phyloP scores from a whole-genome alignment of 2,888 invertebrate species.

The Coremacera marginata region DNA sequence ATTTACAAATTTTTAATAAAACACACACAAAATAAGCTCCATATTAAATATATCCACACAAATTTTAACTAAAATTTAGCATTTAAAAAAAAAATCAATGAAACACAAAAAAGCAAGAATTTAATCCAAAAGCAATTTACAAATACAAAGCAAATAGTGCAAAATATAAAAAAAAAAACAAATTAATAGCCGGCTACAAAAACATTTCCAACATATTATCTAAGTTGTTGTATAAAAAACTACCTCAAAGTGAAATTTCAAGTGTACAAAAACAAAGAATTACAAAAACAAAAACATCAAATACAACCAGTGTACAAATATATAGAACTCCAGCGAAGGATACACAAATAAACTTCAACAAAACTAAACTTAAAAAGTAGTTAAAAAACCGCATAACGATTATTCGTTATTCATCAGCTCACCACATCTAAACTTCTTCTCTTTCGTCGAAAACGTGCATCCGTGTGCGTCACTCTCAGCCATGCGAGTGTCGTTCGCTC shows the following conservation, averaged over 20 bases:
- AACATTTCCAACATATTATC: conserved; percentile 5
- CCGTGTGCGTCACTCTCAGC: conserved; percentile 51
- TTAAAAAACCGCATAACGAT: not conserved
- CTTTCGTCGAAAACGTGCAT: not conserved
- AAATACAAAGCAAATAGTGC: conserved; percentile 42
- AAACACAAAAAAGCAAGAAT: conserved; percentile 34
- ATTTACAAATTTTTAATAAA: conserved; percentile 34
- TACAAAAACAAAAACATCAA: conserved; percentile 39
- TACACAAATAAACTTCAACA: conserved; percentile 39
- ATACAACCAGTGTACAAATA: conserved; percentile 45
- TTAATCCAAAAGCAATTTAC: conserved; percentile 48
- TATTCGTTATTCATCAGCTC: not conserved
- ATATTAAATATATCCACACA: not conserved
- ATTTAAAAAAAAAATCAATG: conserved; percentile 39
- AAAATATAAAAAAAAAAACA: conserved; percentile 31
- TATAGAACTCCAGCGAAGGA: conserved; percentile 46
- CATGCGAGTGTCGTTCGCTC: conserved; percentile 60
- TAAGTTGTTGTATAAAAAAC: conserved; percentile 45
- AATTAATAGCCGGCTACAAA: conserved; percentile 30
- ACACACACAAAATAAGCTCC: not conserved
- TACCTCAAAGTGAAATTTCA: conserved; percentile 54
- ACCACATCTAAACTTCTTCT: not conserved
- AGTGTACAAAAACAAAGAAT: conserved; percentile 52
- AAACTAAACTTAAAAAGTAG: not conserved
- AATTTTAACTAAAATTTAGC: conserved; percentile 36